These are phyloP conservation scores for Tetragnatha montana DNA, from an alignment of 2,888 invertebrate species.

Conservation along the genomic window DNA sequence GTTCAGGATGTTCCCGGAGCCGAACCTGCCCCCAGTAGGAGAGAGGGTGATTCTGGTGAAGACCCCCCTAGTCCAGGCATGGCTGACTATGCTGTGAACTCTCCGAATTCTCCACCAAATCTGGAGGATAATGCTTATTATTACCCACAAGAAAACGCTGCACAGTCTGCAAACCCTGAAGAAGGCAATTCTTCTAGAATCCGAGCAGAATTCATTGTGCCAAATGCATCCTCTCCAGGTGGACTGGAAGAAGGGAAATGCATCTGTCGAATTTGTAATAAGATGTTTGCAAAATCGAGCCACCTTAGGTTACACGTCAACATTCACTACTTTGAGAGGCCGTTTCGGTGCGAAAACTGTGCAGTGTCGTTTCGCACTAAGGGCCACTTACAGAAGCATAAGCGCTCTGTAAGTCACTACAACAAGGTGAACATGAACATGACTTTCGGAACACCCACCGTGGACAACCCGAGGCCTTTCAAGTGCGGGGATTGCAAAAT, in stretches of 20 bases:
- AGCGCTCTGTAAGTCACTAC: conserved; percentile 92
- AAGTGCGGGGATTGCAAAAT: conserved; percentile 96
- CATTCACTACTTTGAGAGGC: conserved; percentile 95
- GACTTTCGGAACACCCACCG: conserved; percentile 85
- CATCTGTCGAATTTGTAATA: conserved; percentile 90
- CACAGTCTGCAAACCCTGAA: conserved; percentile 43
- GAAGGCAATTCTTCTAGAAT: conserved; percentile 41
- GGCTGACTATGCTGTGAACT: conserved; percentile 57
- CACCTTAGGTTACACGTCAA: conserved; percentile 94
- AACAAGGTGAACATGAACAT: conserved; percentile 91
- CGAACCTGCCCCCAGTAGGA: conserved; percentile 16
- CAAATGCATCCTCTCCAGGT: conserved; percentile 56
- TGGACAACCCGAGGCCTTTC: conserved; percentile 95
- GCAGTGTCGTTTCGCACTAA: conserved; percentile 92
- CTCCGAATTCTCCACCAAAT: conserved; percentile 62
- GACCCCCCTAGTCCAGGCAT: conserved; percentile 68
- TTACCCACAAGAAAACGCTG: conserved; percentile 54
- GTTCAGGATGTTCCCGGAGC: conserved; percentile 34
- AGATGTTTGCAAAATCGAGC: conserved; percentile 92
- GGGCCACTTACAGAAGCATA: conserved; percentile 94
- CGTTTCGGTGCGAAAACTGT: conserved; percentile 93
- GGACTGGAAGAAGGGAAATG: conserved; percentile 77
- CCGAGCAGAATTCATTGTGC: conserved; percentile 66
- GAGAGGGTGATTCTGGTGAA: conserved; percentile 54
- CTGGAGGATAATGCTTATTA: conserved; percentile 63